phyloP scores from a whole-genome alignment of 2,113 vertebrate species.

The Tyto alba region DNA sequence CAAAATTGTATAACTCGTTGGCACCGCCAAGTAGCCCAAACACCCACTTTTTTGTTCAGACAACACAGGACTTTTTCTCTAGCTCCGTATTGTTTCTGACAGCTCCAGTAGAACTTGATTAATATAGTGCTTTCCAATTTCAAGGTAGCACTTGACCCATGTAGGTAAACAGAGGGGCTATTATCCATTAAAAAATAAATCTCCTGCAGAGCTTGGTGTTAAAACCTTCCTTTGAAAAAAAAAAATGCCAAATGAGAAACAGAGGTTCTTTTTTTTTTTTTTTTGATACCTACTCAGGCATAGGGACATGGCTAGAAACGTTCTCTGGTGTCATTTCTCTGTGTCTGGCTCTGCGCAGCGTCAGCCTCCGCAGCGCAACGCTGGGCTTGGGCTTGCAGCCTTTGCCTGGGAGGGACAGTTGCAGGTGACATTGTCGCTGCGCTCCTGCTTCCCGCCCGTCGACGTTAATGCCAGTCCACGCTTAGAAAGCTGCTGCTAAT shows the following conservation, averaged over 20 bases:
- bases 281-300: neutral
- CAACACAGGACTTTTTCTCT: slow-evolving; percentile 42
- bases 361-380: neutral
- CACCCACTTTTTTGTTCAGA: slow-evolving; percentile 52
- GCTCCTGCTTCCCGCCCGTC: neutral
- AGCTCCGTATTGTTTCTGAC: slow-evolving; percentile 46
- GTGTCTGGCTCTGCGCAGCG: neutral
- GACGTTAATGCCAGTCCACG: neutral
- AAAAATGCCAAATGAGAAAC: neutral
- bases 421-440: neutral
- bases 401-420: neutral
- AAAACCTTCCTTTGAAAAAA: slow-evolving; percentile 29
- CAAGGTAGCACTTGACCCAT: slow-evolving; percentile 51
- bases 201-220: slow-evolving; percentile 27
- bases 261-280: neutral
- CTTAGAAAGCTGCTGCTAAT: neutral
- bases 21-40: slow-evolving; percentile 1
- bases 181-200: slow-evolving; percentile 56
- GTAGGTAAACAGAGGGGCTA: slow-evolving; percentile 55
- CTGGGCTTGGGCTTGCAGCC: neutral
- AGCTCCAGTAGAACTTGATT: slow-evolving; percentile 50
- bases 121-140: slow-evolving; percentile 44
- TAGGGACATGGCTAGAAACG: neutral
- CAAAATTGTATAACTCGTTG: slow-evolving; percentile 14
- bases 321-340: neutral